Conservation (phyloP, 2,888 invertebrate species). For the Rhaphigaster nebulosa region DNA sequence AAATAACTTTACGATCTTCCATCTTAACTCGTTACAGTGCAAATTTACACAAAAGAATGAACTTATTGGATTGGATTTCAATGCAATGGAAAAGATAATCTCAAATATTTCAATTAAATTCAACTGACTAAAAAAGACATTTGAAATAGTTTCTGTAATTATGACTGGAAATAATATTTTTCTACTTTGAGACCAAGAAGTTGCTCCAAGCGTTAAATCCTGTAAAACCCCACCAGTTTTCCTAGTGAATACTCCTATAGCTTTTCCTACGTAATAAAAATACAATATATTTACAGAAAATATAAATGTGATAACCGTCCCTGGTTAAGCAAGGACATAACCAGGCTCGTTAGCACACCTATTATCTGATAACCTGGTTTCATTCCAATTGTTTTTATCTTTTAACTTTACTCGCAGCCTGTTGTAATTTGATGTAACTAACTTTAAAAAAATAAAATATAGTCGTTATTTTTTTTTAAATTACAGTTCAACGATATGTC, state of each 20-base stretch:
- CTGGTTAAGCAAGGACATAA: background rate
- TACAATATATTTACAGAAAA: background rate
- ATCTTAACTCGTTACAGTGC: background rate
- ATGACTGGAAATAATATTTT: too few relatives aligned
- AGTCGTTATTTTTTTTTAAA: too few relatives aligned
- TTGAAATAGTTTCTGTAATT: too few relatives aligned
- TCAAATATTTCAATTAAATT: background rate
- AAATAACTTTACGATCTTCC: background rate
- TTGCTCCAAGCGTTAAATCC: too few relatives aligned
- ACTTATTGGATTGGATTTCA: background rate
- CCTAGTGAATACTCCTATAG: background rate
- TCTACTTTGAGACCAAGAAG: too few relatives aligned
- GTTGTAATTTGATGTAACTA: background rate
- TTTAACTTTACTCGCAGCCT: background rate
- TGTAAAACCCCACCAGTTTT: too few relatives aligned
- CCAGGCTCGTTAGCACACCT: conserved; percentile 13
- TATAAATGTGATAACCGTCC: background rate
- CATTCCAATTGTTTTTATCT: conserved; percentile 26
- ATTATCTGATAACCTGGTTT: conserved; percentile 34
- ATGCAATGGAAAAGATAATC: background rate
- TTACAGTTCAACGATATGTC: too few relatives aligned
- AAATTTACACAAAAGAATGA: background rate
- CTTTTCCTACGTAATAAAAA: background rate
- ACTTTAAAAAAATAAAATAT: background rate
- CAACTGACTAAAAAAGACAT: background rate